These are phyloP conservation scores for Ceyx erithaca DNA, from an alignment of 2,797 vertebrate genomes.

Conservation along the genomic window DNA sequence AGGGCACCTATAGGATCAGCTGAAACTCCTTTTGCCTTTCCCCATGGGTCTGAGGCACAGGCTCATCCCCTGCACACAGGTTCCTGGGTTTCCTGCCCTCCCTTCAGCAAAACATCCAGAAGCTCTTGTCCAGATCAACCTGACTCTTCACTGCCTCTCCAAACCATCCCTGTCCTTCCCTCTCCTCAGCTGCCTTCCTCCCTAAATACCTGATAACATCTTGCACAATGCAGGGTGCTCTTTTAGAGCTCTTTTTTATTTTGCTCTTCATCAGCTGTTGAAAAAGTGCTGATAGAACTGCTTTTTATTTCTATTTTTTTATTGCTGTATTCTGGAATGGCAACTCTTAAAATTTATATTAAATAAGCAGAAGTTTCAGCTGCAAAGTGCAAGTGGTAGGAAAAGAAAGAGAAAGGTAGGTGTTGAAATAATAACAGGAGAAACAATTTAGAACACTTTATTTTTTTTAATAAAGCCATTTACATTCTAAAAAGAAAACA, in stretches of 20 bases:
- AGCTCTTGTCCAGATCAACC: not conserved
- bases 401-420: not conserved
- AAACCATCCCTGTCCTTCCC: not conserved
- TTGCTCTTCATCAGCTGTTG: not conserved
- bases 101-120: not conserved
- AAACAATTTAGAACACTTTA: accelerated
- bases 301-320: too few relatives aligned
- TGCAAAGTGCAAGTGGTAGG: not conserved
- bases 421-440: not conserved
- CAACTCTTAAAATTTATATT: not conserved
- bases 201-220: not conserved
- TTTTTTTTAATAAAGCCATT: not conserved
- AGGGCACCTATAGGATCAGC: not conserved
- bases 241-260: not conserved
- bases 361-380: not conserved
- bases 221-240: not conserved
- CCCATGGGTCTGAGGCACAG: not conserved
- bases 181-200: not conserved
- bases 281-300: not conserved
- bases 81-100: not conserved
- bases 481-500: not conserved
- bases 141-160: not conserved
- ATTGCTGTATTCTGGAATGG: not conserved
- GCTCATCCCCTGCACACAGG: not conserved
- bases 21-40: not conserved